Conservation (phyloP, 2,113 vertebrate species). For the Pitta sordida region DNA sequence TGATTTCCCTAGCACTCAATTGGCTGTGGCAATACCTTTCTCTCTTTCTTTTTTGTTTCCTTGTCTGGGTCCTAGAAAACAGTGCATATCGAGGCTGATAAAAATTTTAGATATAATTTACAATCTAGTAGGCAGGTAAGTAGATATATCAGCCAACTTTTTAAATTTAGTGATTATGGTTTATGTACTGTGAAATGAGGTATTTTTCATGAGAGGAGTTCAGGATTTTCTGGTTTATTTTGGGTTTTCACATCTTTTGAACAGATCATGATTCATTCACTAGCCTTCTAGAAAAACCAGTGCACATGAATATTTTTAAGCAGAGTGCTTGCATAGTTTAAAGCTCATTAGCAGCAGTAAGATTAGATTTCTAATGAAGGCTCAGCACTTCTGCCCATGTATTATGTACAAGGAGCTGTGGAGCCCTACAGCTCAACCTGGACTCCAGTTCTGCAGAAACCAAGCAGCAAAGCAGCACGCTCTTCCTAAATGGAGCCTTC, state of each 20-base stretch:
- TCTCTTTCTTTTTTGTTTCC: background rate
- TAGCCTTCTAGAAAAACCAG: background rate
- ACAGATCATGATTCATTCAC: slow-evolving; percentile 20
- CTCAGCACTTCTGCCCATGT: background rate
- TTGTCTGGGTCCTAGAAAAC: background rate
- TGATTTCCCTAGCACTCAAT: background rate
- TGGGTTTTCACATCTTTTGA: slow-evolving; percentile 2
- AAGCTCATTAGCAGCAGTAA: background rate
- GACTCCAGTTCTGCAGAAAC: background rate
- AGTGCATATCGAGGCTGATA: background rate
- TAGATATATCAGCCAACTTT: background rate
- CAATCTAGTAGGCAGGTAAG: background rate
- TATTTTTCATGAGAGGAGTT: background rate
- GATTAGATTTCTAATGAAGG: background rate
- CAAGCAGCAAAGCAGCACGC: background rate
- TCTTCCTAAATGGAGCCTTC: background rate
- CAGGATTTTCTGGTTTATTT: slow-evolving; percentile 39
- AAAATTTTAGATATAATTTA: background rate
- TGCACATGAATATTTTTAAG: slow-evolving; percentile 5
- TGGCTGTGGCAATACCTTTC: background rate
- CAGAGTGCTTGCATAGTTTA: background rate
- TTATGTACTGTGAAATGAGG: background rate
- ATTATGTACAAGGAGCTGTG: rapidly evolving
- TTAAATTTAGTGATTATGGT: background rate
- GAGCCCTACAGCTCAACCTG: background rate